A percentile compares a stretch with the other conserved stretches of the same genome.
Evolutionary conservation across 2,113 vertebrate genomes (phyloP).

Genomic region (Calyptomena viridis): DNA sequence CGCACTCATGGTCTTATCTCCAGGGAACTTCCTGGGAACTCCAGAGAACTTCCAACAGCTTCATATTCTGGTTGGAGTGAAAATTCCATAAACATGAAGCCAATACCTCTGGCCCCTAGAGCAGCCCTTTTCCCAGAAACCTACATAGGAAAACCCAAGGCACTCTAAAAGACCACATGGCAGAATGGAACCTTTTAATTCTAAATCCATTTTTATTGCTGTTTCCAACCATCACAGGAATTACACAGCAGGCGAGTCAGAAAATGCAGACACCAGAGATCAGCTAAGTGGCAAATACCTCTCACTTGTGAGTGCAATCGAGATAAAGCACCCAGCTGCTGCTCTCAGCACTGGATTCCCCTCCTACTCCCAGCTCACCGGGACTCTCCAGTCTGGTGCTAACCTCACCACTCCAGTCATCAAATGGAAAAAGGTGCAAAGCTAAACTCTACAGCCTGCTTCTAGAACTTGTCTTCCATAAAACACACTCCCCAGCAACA

Average conservation of each 20-base stretch:
- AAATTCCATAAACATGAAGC: neutral
- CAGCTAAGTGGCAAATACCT: conserved; percentile 54
- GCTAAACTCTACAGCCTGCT: neutral
- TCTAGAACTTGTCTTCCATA: neutral
- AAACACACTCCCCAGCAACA: neutral
- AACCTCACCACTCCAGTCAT: neutral
- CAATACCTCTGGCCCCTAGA: neutral
- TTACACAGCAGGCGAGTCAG: neutral
- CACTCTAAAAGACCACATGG: neutral
- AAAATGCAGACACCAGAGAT: conserved; percentile 35
- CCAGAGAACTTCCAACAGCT: neutral
- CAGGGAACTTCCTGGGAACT: neutral
- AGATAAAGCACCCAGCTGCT: conserved; percentile 28
- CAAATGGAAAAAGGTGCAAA: neutral
- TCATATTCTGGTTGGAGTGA: neutral
- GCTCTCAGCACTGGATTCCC: conserved; percentile 15
- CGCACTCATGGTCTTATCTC: neutral
- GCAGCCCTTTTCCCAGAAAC: conserved; percentile 15
- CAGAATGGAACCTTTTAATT: conserved; percentile 27
- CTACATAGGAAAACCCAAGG: neutral
- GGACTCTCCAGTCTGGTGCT: conserved; percentile 6
- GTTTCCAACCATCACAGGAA: conserved; percentile 49
- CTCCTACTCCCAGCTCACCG: neutral
- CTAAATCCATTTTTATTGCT: conserved; percentile 25
- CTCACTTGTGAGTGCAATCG: neutral